These are phyloP conservation scores for Tenthredo distinguenda DNA, from an alignment of 2,888 invertebrate genomes.

Conservation along the genomic window DNA sequence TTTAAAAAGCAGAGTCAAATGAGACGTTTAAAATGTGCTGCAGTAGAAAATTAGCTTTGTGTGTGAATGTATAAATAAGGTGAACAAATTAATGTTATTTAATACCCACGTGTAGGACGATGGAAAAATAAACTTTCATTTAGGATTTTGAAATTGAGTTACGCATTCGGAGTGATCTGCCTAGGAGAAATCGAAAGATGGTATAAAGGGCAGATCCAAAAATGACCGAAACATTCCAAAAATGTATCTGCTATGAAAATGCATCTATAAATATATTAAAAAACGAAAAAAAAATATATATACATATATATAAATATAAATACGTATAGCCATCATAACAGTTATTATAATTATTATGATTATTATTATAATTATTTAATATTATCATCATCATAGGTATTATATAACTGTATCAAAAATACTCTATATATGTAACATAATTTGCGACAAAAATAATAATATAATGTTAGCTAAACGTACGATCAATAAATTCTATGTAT, in stretches of 20 bases:
- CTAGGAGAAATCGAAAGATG: slow-evolving; percentile 21
- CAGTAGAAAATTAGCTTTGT: slow-evolving; percentile 46
- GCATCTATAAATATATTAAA: slow-evolving; percentile 14
- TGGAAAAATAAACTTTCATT: slow-evolving; percentile 15
- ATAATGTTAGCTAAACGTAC: slow-evolving; percentile 68
- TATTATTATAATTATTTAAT: slow-evolving; percentile 53
- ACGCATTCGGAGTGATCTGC: slow-evolving; percentile 42
- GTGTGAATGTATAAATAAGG: slow-evolving; percentile 48
- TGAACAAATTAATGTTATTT: slow-evolving; percentile 48
- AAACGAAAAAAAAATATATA: slow-evolving; percentile 44
- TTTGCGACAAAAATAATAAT: slow-evolving; percentile 53
- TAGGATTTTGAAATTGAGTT: slow-evolving; percentile 36
- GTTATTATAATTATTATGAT: slow-evolving; percentile 49
- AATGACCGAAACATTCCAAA: slow-evolving; percentile 48
- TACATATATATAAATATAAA: not conserved
- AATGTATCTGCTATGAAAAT: slow-evolving; percentile 40
- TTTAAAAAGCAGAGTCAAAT: not conserved
- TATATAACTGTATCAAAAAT: slow-evolving; percentile 49
- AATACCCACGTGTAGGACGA: slow-evolving; percentile 35
- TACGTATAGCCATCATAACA: slow-evolving; percentile 18
- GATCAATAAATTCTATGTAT: slow-evolving; percentile 74
- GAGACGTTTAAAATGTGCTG: slow-evolving; percentile 37
- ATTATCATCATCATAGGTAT: slow-evolving; percentile 49
- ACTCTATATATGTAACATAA: slow-evolving; percentile 53
- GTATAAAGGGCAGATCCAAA: slow-evolving; percentile 31